Evolutionary conservation across 1,140 invertebrate genomes (phyloP).

Genomic region (Drosophila santomea): DNA sequence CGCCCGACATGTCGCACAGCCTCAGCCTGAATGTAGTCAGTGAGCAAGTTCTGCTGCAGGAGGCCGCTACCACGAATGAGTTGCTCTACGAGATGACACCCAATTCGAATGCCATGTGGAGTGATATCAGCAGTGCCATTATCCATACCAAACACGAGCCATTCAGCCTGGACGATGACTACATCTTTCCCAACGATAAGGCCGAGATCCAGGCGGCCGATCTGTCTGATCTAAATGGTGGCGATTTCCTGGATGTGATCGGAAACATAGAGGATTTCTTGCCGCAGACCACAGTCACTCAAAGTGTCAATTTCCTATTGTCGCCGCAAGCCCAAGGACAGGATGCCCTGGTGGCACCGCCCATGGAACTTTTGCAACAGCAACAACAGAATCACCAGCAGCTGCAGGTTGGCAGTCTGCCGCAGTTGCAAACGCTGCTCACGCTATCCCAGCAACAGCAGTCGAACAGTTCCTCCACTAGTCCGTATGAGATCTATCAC

Average conservation of each 20-base stretch:
- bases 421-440: constrained; percentile 56
- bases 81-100: constrained; percentile 70
- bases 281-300: constrained; percentile 85
- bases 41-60: constrained; percentile 62
- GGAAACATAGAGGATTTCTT: constrained; percentile 93
- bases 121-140: constrained; percentile 82
- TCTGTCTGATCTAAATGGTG: constrained; percentile 93
- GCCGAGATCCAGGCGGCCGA: constrained; percentile 93
- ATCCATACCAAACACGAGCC: constrained; percentile 87
- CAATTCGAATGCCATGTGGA: constrained; percentile 84
- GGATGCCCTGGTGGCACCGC: constrained; percentile 78
- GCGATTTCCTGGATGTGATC: constrained; percentile 91
- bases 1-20: constrained; percentile 56
- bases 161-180: constrained; percentile 93
- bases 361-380: constrained; percentile 84
- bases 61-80: constrained; percentile 37
- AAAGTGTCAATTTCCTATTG: constrained; percentile 84
- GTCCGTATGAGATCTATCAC: constrained; percentile 85
- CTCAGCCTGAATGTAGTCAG: constrained; percentile 54
- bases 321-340: constrained; percentile 63
- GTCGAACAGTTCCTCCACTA: constrained; percentile 70
- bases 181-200: constrained; percentile 95
- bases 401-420: constrained; percentile 51
- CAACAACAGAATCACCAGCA: constrained; percentile 70
- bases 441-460: constrained; percentile 59